Conservation (phyloP, 2,888 invertebrate species). For the Pheosia gnoma region DNA sequence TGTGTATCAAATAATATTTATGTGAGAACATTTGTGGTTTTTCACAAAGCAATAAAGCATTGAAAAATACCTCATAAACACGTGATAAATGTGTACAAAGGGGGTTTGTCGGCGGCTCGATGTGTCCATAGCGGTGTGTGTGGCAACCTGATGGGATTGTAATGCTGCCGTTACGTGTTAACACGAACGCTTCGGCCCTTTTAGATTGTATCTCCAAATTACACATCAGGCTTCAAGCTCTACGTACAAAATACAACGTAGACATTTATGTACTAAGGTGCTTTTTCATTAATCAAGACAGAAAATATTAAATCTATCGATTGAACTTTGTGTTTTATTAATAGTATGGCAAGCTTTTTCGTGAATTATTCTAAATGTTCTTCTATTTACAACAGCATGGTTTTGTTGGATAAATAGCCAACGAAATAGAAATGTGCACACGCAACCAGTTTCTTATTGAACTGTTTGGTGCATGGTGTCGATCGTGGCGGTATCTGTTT, state of each 20-base stretch:
- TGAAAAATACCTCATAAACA: conserved; percentile 21
- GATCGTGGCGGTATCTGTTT: conserved; percentile 24
- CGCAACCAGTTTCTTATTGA: conserved; percentile 17
- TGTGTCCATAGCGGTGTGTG: conserved; percentile 22
- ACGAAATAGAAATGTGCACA: conserved; percentile 7
- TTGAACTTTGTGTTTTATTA: not conserved
- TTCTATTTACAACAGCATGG: too few species aligned
- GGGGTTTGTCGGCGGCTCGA: conserved; percentile 27
- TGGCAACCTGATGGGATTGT: conserved; percentile 40
- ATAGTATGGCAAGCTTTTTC: too few species aligned
- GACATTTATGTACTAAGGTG: not conserved
- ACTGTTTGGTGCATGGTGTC: conserved; percentile 16
- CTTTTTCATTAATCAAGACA: not conserved
- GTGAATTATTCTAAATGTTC: too few species aligned
- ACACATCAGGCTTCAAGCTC: not conserved
- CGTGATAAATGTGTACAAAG: conserved; percentile 22
- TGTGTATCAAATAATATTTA: conserved; percentile 15
- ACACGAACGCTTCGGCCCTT: not conserved
- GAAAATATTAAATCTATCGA: not conserved
- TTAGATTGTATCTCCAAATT: conserved; percentile 5
- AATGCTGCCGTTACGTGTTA: conserved; percentile 25
- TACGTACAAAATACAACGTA: not conserved
- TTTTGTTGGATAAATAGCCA: too few species aligned
- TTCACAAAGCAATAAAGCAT: conserved; percentile 16
- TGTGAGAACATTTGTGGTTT: conserved; percentile 8